Evolutionary conservation across 2,797 vertebrate species (phyloP), one percentile per base, ranked within the genome.

Genomic region (Eleutherodactylus coqui): DNA sequence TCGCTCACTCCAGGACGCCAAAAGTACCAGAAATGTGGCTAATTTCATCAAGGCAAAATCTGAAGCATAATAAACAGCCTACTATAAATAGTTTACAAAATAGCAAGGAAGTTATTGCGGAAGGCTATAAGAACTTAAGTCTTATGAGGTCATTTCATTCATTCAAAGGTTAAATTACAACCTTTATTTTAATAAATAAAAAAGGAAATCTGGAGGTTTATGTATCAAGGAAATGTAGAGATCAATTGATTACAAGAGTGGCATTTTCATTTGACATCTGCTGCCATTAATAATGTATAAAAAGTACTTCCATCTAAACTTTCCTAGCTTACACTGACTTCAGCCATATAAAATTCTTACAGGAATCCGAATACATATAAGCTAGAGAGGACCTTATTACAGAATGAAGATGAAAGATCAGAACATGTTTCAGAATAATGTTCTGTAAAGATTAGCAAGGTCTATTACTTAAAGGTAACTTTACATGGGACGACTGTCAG

Each of bases 31-130:
- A 73, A 73, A 70, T 70, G 67, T 41, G 67, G 67, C 67, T 70
- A 70, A 70, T 70, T 70, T 70, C 67, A 70, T 41, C 19, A 41
- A 24, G 19, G 36, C 67, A 70, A 73, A 72, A 49, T 53, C 47
- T 76, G 75, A 76, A 76, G 75, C 70, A n/a, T 73, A 73, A 73
- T 73, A 76, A 73, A 73, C 24, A 45, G 70, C 41, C n/a, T n/a
- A 45, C 70, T 73, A 73, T 73, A 45, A 67, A 67, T 45, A 67
- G 41, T 47, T 62, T 53, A 45, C 43, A 64, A 80, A 60, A 67
- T 45, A 62, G 41, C 27, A 29, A 47, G 55, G 58, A 49, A 19
- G 41, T 62, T 67, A 67, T 45, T 80, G 55, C 38, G 60, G 78
- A 80, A 67, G 41, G 53, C 53, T 79, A 79, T 8, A 34, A 67